A percentile compares a stretch with the other conserved stretches of the same genome.
Conservation (phyloP, 2,797 vertebrate genomes). For the Muscicapa comitata region DNA sequence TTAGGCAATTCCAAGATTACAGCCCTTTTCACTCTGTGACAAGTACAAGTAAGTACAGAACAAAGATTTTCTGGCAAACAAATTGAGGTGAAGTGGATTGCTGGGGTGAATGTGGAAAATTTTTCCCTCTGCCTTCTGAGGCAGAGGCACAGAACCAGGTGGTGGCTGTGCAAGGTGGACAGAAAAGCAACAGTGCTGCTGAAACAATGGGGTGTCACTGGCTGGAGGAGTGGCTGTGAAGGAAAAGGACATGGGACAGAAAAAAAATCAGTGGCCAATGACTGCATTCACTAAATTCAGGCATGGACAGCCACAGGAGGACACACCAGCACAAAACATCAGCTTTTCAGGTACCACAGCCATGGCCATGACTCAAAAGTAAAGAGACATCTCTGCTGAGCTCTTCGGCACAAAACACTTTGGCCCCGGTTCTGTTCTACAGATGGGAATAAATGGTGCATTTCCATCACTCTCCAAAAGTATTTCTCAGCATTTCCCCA, state of each 20-base stretch:
- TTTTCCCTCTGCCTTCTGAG: neutral
- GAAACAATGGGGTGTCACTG: neutral
- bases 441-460: neutral
- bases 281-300: neutral
- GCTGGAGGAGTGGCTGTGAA: neutral
- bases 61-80: neutral
- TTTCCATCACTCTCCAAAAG: neutral
- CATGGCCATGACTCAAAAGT: neutral
- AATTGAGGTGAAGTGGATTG: neutral
- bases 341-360: neutral
- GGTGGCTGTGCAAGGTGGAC: neutral
- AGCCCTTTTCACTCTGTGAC: neutral
- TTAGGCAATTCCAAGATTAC: neutral
- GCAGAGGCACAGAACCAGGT: neutral
- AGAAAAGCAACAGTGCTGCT: neutral
- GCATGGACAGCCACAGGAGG: neutral
- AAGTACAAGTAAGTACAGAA: conserved; percentile 2
- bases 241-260: neutral
- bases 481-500: neutral
- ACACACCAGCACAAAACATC: neutral
- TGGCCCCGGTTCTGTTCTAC: neutral
- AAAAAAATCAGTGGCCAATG: neutral
- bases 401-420: neutral
- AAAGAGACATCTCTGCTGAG: conserved; percentile 15
- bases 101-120: neutral